Evolutionary conservation across 2,888 invertebrate species (phyloP), one percentile per base, ranked within the genome.

Genomic region (Dryobotodes eremita): DNA sequence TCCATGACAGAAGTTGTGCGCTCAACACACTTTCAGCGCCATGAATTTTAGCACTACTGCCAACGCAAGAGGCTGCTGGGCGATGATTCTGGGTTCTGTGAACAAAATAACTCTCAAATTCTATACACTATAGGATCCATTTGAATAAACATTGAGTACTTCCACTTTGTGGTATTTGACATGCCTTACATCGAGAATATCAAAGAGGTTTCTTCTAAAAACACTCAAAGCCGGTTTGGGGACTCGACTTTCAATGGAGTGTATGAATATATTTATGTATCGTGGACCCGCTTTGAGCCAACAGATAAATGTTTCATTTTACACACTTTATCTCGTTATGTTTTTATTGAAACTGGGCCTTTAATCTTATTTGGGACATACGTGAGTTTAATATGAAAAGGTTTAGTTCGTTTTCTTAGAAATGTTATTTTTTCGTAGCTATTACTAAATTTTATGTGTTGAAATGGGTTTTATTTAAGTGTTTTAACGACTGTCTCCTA

Each of bases 251-350:
- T 95, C 95, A 95, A 94, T 95, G 89, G 92, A 92, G 90, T 91
- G 91, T 92, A 93, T 94, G 94, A 95, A 95, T 95, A 92, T 94
- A 95, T 95, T 94, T 94, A 94, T 93, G 46, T 46, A 88, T 80
- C 85, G 89, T 86, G 79, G 90, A 91, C 91, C 91, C 91, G 89
- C 89, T 88, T 91, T 89, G 87, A 89, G 87, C 85, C 81, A 80
- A 85, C 84, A 92, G 92, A 95, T 95, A 95, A 95, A 95, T 94
- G 94, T 94, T 95, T 94, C 92, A 93, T 95, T 94, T 95, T 92
- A 93, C 94, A 94, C 93, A 91, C 91, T 88, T 90, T 90, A 90
- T 92, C 91, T 92, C 91, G 93, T 95, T 93, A 95, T 93, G 90
- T 93, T 94, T 94, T 94, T 94, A 95, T 94, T 94, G 94, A 92